Percentiles rank a stretch among this genome's conserved stretches.
These are phyloP conservation scores for Agrotis puta DNA, from an alignment of 2,888 invertebrate genomes.

Conservation along the genomic window DNA sequence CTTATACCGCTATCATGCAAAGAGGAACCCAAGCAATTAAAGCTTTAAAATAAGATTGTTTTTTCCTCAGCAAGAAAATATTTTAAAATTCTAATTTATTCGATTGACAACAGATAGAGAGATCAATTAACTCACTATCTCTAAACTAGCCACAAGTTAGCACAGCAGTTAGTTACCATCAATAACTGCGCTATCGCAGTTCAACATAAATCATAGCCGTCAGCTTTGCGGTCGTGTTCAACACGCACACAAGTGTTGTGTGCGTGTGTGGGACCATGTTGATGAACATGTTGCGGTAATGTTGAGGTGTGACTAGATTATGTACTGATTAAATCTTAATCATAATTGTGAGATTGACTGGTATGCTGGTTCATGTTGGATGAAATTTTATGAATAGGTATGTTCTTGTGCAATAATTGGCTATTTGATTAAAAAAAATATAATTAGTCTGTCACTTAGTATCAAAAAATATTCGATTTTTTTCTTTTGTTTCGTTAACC, in stretches of 20 bases:
- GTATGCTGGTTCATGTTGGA: neutral
- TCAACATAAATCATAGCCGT: constrained; percentile 61
- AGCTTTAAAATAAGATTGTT: too few species aligned
- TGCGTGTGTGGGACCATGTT: constrained; percentile 36
- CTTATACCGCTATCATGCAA: too few species aligned
- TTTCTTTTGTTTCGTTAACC: too few species aligned
- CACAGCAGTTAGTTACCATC: constrained; percentile 46
- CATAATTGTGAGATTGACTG: neutral
- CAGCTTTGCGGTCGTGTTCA: constrained; percentile 56
- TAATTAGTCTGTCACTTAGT: too few species aligned
- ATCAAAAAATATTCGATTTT: too few species aligned
- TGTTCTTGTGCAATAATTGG: neutral
- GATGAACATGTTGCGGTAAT: constrained; percentile 26
- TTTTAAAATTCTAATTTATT: neutral
- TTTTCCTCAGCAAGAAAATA: too few species aligned
- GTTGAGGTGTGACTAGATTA: constrained; percentile 20
- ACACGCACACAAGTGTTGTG: constrained; percentile 50
- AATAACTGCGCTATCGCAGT: constrained; percentile 45
- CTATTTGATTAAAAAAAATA: too few species aligned
- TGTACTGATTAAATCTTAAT: constrained; percentile 22
- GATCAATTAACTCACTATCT: constrained; percentile 14
- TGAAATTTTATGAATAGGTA: neutral
- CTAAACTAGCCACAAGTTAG: constrained; percentile 24
- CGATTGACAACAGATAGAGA: neutral
- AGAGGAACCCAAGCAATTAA: too few species aligned